These are phyloP conservation scores for Oryzias curvinotus DNA, from an alignment of 2,113 vertebrate species.

Conservation along the genomic window DNA sequence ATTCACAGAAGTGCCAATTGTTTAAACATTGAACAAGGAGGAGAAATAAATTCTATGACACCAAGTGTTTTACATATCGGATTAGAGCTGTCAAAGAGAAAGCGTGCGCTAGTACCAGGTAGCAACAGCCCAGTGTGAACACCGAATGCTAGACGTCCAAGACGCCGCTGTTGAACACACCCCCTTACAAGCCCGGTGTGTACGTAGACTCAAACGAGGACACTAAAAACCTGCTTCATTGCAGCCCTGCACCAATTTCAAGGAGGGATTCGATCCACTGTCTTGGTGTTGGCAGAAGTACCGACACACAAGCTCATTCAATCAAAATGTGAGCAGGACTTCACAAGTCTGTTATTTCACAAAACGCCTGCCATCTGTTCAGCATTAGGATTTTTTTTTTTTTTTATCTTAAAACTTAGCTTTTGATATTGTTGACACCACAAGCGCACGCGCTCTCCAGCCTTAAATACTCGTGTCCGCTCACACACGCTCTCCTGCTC, in stretches of 20 bases:
- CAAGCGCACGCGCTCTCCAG: conserved; percentile 24
- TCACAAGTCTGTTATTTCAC: neutral
- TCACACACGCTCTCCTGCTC: neutral
- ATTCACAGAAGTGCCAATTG: too few relatives aligned
- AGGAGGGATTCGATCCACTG: neutral
- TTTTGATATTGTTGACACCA: conserved; percentile 55
- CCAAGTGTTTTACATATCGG: too few relatives aligned
- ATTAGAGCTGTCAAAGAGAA: too few relatives aligned
- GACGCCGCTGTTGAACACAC: too few relatives aligned
- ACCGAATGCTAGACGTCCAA: too few relatives aligned
- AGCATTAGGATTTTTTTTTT: conserved; percentile 49
- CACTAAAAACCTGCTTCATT: conserved; percentile 5
- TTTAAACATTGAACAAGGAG: too few relatives aligned
- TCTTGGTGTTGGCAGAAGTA: conserved; percentile 6
- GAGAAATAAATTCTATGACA: too few relatives aligned
- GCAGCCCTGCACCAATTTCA: neutral
- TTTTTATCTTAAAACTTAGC: conserved; percentile 56
- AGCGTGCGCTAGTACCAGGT: too few relatives aligned
- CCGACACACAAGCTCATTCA: conserved; percentile 8
- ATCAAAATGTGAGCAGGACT: conserved; percentile 19
- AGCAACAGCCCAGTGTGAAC: too few relatives aligned
- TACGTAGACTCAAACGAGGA: conserved; percentile 17
- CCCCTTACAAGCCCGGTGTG: too few relatives aligned
- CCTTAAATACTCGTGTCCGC: conserved; percentile 10
- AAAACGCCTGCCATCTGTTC: conserved; percentile 40